A percentile compares a stretch with the other conserved stretches of the same genome.
These are phyloP conservation scores for Pterostichus niger DNA, from an alignment of 2,888 invertebrate species.

Conservation along the genomic window DNA sequence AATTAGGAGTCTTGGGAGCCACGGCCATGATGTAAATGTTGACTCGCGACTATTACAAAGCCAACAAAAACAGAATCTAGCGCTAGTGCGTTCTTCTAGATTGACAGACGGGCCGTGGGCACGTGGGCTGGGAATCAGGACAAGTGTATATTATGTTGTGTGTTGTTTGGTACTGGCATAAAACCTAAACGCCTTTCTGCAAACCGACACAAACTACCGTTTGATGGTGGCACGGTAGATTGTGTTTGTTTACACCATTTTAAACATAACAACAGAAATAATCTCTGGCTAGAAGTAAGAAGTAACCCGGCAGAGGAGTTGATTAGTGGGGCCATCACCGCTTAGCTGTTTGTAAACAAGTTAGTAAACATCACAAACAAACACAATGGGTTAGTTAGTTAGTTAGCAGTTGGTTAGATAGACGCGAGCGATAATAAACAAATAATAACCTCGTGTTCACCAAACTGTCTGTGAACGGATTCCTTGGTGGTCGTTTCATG, in stretches of 20 bases:
- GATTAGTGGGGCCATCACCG: conserved; percentile 49
- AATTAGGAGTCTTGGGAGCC: not conserved
- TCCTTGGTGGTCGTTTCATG: conserved; percentile 98
- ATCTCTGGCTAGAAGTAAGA: conserved; percentile 46
- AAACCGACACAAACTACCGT: conserved; percentile 26
- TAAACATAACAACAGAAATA: conserved; percentile 18
- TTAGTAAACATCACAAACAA: conserved; percentile 41
- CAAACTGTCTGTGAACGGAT: conserved; percentile 98
- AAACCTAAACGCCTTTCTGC: conserved; percentile 35
- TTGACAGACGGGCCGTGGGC: conserved; percentile 40
- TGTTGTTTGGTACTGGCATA: conserved; percentile 53
- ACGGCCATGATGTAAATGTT: conserved; percentile 8
- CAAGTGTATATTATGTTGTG: conserved; percentile 54
- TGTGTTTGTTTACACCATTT: conserved; percentile 6
- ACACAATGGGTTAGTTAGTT: conserved; percentile 9
- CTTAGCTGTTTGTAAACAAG: conserved; percentile 51
- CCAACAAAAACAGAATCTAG: conserved; percentile 4
- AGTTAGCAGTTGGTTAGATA: not conserved
- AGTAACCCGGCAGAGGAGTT: conserved; percentile 31
- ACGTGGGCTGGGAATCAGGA: conserved; percentile 38
- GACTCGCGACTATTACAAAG: conserved; percentile 16
- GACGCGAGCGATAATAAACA: not conserved
- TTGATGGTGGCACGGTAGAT: not conserved
- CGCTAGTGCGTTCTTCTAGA: conserved; percentile 31
- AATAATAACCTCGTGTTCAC: conserved; percentile 93